Evolutionary conservation across 2,113 vertebrate species (phyloP).

Genomic region (Rhabdornis inornatus): DNA sequence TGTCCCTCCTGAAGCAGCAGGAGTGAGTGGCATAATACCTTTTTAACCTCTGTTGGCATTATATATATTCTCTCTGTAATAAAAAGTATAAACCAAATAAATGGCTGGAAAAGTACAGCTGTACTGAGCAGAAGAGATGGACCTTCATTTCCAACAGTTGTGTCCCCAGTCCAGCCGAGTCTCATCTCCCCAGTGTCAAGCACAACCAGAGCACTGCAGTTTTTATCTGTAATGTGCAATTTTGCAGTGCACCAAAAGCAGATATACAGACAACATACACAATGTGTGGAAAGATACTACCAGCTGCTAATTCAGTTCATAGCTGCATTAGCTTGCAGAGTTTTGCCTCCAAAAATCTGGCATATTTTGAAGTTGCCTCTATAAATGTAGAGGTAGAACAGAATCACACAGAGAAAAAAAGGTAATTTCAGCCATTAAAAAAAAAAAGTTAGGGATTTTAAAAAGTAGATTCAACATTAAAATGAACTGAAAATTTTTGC

Average conservation of each 20-base stretch:
- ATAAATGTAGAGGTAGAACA: not conserved
- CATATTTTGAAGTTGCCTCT: not conserved
- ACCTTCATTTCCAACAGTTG: not conserved
- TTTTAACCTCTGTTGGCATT: not conserved
- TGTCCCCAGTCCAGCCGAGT: constrained; percentile 4
- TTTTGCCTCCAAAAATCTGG: not conserved
- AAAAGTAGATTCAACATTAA: not conserved
- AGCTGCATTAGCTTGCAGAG: not conserved
- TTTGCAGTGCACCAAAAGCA: not conserved
- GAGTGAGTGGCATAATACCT: not conserved
- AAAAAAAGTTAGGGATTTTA: not conserved
- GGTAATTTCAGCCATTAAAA: not conserved
- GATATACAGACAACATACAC: not conserved
- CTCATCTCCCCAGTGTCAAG: constrained; percentile 31
- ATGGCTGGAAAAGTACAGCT: not conserved
- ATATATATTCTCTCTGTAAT: not conserved
- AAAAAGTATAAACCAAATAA: not conserved
- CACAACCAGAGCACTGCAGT: constrained; percentile 46
- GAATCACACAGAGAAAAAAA: not conserved
- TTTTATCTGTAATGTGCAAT: not conserved
- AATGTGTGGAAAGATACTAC: not conserved
- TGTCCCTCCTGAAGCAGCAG: not conserved
- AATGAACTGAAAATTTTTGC: not conserved
- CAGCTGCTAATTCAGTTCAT: not conserved
- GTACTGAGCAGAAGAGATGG: not conserved